phyloP scores from a whole-genome alignment of 2,888 invertebrate genomes.

The Macaria liturata region DNA sequence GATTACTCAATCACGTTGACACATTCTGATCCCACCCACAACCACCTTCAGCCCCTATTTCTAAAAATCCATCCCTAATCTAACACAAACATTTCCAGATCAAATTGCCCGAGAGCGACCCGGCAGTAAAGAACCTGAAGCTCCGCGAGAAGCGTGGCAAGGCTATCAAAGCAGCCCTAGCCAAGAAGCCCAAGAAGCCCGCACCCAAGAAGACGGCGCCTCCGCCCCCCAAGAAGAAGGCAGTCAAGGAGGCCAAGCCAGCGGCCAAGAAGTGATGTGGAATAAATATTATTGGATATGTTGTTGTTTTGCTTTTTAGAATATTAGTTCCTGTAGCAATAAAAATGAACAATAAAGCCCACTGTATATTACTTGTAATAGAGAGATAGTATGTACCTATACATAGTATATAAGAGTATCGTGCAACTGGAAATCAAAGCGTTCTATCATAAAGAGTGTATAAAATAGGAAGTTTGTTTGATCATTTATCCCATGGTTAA shows the following conservation, averaged over 20 bases:
- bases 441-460: no score
- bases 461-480: no score
- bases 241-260: slow-evolving; percentile 38
- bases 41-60: neutral
- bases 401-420: no score
- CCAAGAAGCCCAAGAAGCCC: slow-evolving; percentile 81
- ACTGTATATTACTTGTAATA: no score
- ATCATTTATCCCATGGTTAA: no score
- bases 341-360: no score
- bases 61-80: no score
- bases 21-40: slow-evolving; percentile 50
- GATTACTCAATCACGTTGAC: slow-evolving; percentile 80
- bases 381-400: no score
- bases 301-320: slow-evolving; percentile 1
- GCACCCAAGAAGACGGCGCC: slow-evolving; percentile 72
- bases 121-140: slow-evolving; percentile 76
- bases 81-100: slow-evolving; percentile 55
- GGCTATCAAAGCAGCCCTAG: slow-evolving; percentile 75
- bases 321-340: no score
- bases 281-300: slow-evolving; percentile 35
- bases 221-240: slow-evolving; percentile 69
- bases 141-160: slow-evolving; percentile 77
- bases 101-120: slow-evolving; percentile 68
- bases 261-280: slow-evolving; percentile 41
- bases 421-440: no score